Evolutionary conservation across 1,140 invertebrate species (phyloP).

Genomic region (Trichoplusia ni): DNA sequence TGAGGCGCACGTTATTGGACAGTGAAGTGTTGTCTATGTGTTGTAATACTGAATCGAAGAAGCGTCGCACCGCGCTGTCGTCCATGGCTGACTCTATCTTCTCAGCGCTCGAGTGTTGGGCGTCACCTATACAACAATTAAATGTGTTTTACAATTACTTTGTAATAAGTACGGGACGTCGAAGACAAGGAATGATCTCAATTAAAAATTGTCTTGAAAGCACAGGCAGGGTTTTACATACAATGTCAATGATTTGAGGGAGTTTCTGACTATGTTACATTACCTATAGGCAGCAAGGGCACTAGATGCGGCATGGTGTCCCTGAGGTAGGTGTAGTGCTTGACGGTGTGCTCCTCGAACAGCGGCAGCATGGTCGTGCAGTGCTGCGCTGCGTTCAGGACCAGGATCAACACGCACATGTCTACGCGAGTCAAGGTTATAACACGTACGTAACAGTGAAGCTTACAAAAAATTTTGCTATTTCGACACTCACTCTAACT

Average conservation of each 20-base stretch:
- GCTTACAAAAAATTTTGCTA: too few relatives aligned
- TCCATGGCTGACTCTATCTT: slow-evolving; percentile 60
- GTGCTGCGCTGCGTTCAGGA: slow-evolving; percentile 96
- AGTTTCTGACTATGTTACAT: too few relatives aligned
- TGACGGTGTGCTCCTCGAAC: slow-evolving; percentile 94
- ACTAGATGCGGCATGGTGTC: slow-evolving; percentile 97
- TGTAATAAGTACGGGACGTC: too few relatives aligned
- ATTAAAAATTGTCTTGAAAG: too few relatives aligned
- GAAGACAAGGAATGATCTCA: too few relatives aligned
- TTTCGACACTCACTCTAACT: too few relatives aligned
- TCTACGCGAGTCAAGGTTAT: slow-evolving; percentile 79
- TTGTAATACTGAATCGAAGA: slow-evolving; percentile 87
- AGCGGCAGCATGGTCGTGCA: slow-evolving; percentile 95
- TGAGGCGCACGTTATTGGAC: slow-evolving; percentile 83
- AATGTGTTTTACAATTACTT: neutral
- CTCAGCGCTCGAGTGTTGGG: slow-evolving; percentile 63
- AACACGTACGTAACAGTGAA: too few relatives aligned
- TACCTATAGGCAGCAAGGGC: slow-evolving; percentile 89
- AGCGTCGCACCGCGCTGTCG: slow-evolving; percentile 80
- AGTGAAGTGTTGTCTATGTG: slow-evolving; percentile 86
- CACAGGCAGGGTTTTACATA: too few relatives aligned
- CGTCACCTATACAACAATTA: slow-evolving; percentile 49
- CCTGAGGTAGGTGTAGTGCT: slow-evolving; percentile 97
- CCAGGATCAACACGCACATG: slow-evolving; percentile 94
- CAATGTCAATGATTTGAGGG: too few relatives aligned